These are phyloP conservation scores for Bufo gargarizans DNA, from an alignment of 2,113 vertebrate species.

Conservation along the genomic window DNA sequence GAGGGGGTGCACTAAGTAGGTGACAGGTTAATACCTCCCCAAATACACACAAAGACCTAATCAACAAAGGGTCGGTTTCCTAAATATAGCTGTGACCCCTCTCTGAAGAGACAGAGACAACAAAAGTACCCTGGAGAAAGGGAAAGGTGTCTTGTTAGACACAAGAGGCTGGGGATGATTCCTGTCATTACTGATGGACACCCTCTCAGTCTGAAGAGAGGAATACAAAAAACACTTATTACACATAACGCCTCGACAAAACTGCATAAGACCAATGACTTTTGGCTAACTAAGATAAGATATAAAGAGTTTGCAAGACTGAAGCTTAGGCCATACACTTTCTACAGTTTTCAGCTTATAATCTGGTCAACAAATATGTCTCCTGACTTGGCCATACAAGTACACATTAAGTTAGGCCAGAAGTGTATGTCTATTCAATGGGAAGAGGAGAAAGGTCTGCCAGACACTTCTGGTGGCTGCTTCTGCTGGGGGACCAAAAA, in stretches of 20 bases:
- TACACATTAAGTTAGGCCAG: too few relatives aligned
- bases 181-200: background rate
- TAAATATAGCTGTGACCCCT: constrained; percentile 54
- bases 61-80: constrained; percentile 52
- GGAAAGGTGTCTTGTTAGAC: background rate
- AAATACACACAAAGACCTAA: constrained; percentile 54
- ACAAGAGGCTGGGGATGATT: constrained; percentile 9
- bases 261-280: background rate
- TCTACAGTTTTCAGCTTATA: too few relatives aligned
- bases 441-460: too few relatives aligned
- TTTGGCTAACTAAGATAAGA: too few relatives aligned
- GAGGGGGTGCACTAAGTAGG: constrained; percentile 30
- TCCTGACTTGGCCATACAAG: too few relatives aligned
- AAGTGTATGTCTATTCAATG: too few relatives aligned
- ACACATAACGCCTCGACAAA: background rate
- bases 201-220: background rate
- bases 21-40: constrained; percentile 56
- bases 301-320: too few relatives aligned
- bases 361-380: too few relatives aligned
- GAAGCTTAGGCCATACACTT: too few relatives aligned
- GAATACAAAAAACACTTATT: background rate
- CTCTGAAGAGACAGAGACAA: constrained; percentile 27
- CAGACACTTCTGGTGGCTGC: too few relatives aligned
- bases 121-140: constrained; percentile 14
- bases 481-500: too few relatives aligned